These are phyloP conservation scores for Cydia amplana DNA, from an alignment of 1,140 invertebrate species.

Conservation along the genomic window DNA sequence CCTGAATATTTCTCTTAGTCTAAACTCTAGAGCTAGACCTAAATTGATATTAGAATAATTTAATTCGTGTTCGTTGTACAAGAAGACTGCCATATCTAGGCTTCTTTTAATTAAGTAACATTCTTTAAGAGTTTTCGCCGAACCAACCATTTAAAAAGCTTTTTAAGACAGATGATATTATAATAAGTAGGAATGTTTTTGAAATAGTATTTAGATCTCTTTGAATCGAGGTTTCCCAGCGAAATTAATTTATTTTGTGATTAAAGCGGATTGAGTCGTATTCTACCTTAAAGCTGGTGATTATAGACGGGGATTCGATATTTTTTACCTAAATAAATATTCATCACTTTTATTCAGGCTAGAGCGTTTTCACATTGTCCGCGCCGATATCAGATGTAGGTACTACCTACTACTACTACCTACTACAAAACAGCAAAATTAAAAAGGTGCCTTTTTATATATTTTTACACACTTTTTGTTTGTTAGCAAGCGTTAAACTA, in stretches of 20 bases:
- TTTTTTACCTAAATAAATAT: slow-evolving; percentile 7
- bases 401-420: too few species aligned
- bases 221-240: slow-evolving; percentile 27
- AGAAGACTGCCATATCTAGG: background rate
- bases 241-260: slow-evolving; percentile 56
- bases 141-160: slow-evolving; percentile 9
- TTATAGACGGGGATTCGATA: background rate
- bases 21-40: too few species aligned
- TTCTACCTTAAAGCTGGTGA: slow-evolving; percentile 12
- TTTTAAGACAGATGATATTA: background rate
- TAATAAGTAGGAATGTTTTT: slow-evolving; percentile 10
- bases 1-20: too few species aligned
- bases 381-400: too few species aligned
- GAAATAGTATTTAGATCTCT: slow-evolving; percentile 30
- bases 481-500: too few species aligned
- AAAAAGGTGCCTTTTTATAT: too few species aligned
- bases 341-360: background rate
- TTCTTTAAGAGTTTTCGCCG: background rate
- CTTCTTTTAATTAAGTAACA: slow-evolving; percentile 1
- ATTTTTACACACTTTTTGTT: too few species aligned
- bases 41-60: too few species aligned
- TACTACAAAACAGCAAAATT: too few species aligned
- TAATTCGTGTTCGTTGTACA: too few species aligned
- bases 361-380: too few species aligned
- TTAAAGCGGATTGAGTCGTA: slow-evolving; percentile 38